Conservation (phyloP, 2,797 vertebrate species). For the Philypnodon macrostomus region DNA sequence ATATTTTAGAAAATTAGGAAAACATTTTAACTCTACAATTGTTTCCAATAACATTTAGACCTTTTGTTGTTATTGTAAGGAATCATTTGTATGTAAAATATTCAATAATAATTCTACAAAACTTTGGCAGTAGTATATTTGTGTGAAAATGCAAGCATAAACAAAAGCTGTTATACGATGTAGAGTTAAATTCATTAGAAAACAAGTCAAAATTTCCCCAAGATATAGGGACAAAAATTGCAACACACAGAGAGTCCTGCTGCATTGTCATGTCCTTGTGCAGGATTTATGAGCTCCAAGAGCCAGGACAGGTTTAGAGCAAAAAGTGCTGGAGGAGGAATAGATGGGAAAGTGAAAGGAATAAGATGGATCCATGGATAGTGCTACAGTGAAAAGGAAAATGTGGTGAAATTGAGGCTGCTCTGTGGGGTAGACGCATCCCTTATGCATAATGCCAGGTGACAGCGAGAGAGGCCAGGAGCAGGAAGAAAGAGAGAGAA, state of each 20-base stretch:
- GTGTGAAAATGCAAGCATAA: slow-evolving; percentile 18
- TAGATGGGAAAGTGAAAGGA: slow-evolving; percentile 47
- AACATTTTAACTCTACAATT: no score
- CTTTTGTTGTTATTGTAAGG: no score
- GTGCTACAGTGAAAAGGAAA: slow-evolving; percentile 12
- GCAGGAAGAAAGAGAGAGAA: slow-evolving; percentile 15
- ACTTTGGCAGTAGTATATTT: no score
- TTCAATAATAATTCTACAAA: no score
- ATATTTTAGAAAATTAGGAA: no score
- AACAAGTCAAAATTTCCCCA: slow-evolving; percentile 41
- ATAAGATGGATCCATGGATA: slow-evolving; percentile 15
- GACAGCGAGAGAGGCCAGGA: slow-evolving; percentile 51
- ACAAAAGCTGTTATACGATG: slow-evolving; percentile 25
- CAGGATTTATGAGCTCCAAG: slow-evolving; percentile 72
- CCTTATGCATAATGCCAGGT: slow-evolving; percentile 53
- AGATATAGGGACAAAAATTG: slow-evolving; percentile 42
- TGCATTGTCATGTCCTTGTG: slow-evolving; percentile 66
- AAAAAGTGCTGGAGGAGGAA: slow-evolving; percentile 38
- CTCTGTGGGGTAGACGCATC: slow-evolving; percentile 40
- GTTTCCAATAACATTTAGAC: no score
- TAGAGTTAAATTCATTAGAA: slow-evolving; percentile 29
- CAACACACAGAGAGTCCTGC: slow-evolving; percentile 42
- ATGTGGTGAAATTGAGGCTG: slow-evolving; percentile 29
- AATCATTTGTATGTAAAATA: no score
- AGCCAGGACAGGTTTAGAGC: slow-evolving; percentile 65